Evolutionary conservation across 2,888 invertebrate species (phyloP).

Genomic region (Stictocephala bisonia): DNA sequence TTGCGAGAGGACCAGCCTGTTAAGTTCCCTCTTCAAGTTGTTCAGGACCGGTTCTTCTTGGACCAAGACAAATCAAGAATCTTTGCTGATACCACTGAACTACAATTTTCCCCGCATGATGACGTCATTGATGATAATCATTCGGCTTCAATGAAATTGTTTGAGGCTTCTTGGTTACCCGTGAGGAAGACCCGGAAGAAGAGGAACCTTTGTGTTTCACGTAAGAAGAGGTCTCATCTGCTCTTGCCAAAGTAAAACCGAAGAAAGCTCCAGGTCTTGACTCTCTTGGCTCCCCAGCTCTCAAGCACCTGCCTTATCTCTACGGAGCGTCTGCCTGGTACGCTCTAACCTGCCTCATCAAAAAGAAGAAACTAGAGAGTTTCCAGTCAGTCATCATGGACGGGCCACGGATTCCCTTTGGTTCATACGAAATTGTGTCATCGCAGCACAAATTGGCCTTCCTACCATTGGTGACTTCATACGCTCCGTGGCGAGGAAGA

Average conservation of each 20-base stretch:
- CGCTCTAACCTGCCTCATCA: too few species aligned
- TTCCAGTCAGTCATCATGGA: too few species aligned
- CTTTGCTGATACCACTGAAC: conserved; percentile 23
- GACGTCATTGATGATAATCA: not conserved
- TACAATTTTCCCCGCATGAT: conserved; percentile 18
- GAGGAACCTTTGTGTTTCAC: not conserved
- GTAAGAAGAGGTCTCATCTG: not conserved
- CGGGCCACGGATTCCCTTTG: too few species aligned
- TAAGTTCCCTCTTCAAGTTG: not conserved
- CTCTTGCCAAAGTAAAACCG: not conserved
- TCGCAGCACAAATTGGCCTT: too few species aligned
- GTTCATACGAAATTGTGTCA: too few species aligned
- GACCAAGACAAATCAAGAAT: not conserved
- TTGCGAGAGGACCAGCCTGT: not conserved
- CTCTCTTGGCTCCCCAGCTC: conserved; percentile 1
- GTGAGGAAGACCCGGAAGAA: not conserved
- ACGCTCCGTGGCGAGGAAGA: too few species aligned
- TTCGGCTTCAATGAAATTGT: not conserved
- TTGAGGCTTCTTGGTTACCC: not conserved
- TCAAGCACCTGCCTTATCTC: conserved; percentile 28
- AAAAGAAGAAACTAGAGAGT: too few species aligned
- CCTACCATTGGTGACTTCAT: too few species aligned
- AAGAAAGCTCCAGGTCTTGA: conserved; percentile 17
- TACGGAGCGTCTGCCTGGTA: too few species aligned
- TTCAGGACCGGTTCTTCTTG: not conserved